Evolutionary conservation across 1,140 invertebrate species (phyloP), one percentile per base, ranked within the genome.

Genomic region (Trinorchestia longiramus): DNA sequence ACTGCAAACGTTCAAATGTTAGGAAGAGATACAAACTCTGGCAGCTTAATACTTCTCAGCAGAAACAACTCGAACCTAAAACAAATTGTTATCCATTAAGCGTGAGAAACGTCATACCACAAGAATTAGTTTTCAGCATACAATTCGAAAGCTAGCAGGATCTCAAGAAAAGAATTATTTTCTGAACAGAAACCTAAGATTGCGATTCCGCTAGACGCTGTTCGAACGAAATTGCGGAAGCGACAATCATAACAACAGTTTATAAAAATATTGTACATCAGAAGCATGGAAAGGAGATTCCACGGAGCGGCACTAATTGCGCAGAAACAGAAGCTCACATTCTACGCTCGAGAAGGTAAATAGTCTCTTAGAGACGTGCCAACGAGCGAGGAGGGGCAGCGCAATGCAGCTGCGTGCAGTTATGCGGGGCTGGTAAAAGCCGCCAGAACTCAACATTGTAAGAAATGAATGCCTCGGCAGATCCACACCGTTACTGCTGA

Each of bases 341-440:
- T 94, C 11, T 43, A 94, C 92, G 92, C 92, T 43, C 92, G 92
- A 94, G 92, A 40, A 94, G 43, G 92, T n/a, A 94, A 94, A 47
- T 43, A 45, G 44, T 45, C 43, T 44, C 43, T 15, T 94, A 0
- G 92, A 41, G 92, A 94, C 92, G 92, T 94, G 92, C 43, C 92
- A 94, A 40, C 40, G 44, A n/a, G 40, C 43, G 43, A 43, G 41
- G 43, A 42, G 6, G 88, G 88, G 88, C 11, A 77, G 15, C 62
- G 1, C 88, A 91, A 28, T 91, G 88, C 88, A 17, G 88, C 0
- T 15, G 36, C 41, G 41, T 42, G 88, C 41, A 91, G 88, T 41
- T 88, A 15, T 91, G 43, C 41, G 88, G 88, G 3, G 41, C 88
- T 17, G 0, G 41, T 15, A 91, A 43, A 42, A 4, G 88, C 88